Evolutionary conservation across 1,140 invertebrate species (phyloP).

Genomic region (Orchesella cincta): DNA sequence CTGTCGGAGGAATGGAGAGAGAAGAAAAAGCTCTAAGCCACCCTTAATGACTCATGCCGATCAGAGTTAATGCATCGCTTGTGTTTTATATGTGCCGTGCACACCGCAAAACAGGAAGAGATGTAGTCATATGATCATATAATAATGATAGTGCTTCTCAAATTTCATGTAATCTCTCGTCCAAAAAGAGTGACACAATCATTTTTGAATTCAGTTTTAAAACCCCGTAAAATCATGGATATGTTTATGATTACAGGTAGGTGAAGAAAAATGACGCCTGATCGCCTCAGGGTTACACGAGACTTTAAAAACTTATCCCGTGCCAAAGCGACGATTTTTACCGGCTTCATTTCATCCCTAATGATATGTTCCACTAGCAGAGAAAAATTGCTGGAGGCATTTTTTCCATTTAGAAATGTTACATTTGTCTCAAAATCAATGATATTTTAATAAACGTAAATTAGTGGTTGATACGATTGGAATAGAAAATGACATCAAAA

Average conservation of each 20-base stretch:
- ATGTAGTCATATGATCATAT: not conserved
- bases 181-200: not conserved
- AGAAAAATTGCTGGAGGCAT: not conserved
- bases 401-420: not conserved
- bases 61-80: not conserved
- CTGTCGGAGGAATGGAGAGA: no score
- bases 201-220: not conserved
- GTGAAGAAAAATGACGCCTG: not conserved
- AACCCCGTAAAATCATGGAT: not conserved
- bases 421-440: not conserved
- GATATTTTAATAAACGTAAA: conserved; percentile 9
- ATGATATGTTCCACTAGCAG: not conserved
- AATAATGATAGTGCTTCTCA: not conserved
- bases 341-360: conserved; percentile 13
- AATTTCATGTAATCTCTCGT: not conserved
- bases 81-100: not conserved
- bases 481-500: not conserved
- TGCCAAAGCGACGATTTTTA: conserved; percentile 8
- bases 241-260: not conserved
- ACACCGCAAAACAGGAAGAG: not conserved
- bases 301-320: not conserved
- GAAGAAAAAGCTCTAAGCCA: no score
- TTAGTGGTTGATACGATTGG: conserved; percentile 11
- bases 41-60: no score
- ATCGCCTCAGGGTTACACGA: not conserved